These are phyloP conservation scores for Synergus japonicus DNA, from an alignment of 2,888 invertebrate genomes.

Conservation along the genomic window DNA sequence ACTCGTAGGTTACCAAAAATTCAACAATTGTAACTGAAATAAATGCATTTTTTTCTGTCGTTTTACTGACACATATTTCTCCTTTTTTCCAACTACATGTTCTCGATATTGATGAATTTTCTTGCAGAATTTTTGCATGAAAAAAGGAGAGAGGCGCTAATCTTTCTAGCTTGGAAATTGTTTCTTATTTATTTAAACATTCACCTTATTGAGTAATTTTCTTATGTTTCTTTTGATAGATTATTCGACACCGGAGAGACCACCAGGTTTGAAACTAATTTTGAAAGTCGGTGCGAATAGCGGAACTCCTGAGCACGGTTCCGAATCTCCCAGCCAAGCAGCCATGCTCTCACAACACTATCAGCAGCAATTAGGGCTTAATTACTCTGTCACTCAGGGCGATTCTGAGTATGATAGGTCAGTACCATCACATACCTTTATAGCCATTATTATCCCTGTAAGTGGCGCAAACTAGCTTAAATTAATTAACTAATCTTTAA, in stretches of 20 bases:
- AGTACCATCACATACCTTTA: neutral
- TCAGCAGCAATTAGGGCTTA: constrained; percentile 74
- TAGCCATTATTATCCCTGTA: neutral
- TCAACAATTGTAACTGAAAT: neutral
- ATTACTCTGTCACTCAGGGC: constrained; percentile 72
- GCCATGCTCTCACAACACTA: constrained; percentile 74
- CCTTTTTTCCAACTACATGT: constrained; percentile 8
- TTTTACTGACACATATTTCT: constrained; percentile 10
- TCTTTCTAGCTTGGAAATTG: constrained; percentile 26
- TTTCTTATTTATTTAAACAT: neutral
- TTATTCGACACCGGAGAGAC: constrained; percentile 75
- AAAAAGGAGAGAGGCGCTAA: constrained; percentile 45
- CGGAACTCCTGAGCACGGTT: constrained; percentile 82
- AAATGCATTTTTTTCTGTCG: neutral
- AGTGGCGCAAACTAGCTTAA: too few species aligned
- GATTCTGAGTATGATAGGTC: constrained; percentile 72
- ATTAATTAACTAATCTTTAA: too few species aligned
- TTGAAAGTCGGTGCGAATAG: constrained; percentile 85
- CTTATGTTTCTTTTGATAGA: constrained; percentile 57
- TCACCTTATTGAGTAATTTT: neutral
- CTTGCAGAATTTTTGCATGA: constrained; percentile 46
- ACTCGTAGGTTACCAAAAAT: constrained; percentile 1
- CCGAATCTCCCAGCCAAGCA: constrained; percentile 66
- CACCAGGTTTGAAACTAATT: constrained; percentile 84
- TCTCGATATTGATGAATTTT: constrained; percentile 17